Conservation (phyloP, 2,797 vertebrate species). For the Syngnathus acus region DNA sequence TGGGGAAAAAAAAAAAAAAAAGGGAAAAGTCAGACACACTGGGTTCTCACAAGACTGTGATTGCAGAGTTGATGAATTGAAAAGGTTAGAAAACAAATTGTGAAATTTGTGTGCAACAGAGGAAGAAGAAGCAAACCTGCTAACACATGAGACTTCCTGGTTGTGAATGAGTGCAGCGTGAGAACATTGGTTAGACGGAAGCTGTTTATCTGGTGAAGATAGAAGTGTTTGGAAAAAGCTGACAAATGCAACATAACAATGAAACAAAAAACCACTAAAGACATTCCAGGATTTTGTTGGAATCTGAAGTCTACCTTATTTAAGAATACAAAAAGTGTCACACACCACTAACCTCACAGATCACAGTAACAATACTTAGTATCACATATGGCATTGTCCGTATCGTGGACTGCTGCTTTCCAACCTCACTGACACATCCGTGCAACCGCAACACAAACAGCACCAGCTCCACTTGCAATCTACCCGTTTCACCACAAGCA, state of each 20-base stretch:
- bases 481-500: conserved; percentile 3
- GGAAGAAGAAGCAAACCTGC: neutral
- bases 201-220: neutral
- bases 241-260: neutral
- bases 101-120: neutral
- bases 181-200: neutral
- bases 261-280: neutral
- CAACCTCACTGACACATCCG: conserved; percentile 34
- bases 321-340: neutral
- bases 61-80: neutral
- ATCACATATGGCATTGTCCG: conserved; percentile 40
- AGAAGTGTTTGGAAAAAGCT: neutral
- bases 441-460: conserved; percentile 13
- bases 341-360: neutral
- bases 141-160: neutral
- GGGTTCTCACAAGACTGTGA: neutral
- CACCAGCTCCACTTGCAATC: conserved; percentile 12
- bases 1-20: neutral
- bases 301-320: neutral
- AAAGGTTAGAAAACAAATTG: no score
- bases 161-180: neutral
- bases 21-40: neutral
- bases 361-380: conserved; percentile 24
- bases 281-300: neutral
- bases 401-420: conserved; percentile 32